Base-by-base conservation (phyloP, 2,797 vertebrate species). In the Pangasius larnaudii region DNA sequence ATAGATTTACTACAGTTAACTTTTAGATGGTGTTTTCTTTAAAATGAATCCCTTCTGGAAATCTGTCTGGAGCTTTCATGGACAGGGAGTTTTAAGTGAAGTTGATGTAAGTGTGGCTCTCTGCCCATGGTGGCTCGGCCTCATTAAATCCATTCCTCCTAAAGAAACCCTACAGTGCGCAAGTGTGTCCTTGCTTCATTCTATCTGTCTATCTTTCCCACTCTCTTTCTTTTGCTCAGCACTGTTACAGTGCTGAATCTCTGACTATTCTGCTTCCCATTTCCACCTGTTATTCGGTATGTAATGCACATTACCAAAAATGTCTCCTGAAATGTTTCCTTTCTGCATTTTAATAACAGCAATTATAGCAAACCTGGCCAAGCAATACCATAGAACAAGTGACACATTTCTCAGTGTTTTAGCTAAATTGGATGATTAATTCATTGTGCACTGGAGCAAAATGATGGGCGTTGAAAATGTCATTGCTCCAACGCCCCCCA, bases 71-170 rank as follows among this genome's bases (percentile, higher is more conserved):
- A 81, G 33, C 11, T 67, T 65, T 61, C 30, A 83, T 51, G n/a
- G 69, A 72, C 72, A 59, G 72, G 51, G 61, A 83, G 77, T 67
- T 16, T 18, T 61, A 59, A 63, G 36, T 69, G 59, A 42, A 78
- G 74, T 79, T 71, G n/a, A 65, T 65, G 30, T 30, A n/a, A 65
- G n/a, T 30, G 78, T 78, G 80, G 85, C 75, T 67, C 36, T 88
- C 75, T 84, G 84, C 87, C 89, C 83, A 74, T 87, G 86, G 89
- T 84, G 88, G 82, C 89, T 91, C 89, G 81, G 90, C 89, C 91
- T 91, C 89, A 89, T 92, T 92, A 91, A 89, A 85, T 89, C 79
- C 49, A 19, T 87, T 88, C 85, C 39, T 49, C 85, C 59, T 86
- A 72, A 85, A 91, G 79, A 84, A 88, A 88, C 85, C 71, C 74